These are phyloP conservation scores for Todiramphus chloris DNA, from an alignment of 2,113 vertebrate species.

Conservation along the genomic window DNA sequence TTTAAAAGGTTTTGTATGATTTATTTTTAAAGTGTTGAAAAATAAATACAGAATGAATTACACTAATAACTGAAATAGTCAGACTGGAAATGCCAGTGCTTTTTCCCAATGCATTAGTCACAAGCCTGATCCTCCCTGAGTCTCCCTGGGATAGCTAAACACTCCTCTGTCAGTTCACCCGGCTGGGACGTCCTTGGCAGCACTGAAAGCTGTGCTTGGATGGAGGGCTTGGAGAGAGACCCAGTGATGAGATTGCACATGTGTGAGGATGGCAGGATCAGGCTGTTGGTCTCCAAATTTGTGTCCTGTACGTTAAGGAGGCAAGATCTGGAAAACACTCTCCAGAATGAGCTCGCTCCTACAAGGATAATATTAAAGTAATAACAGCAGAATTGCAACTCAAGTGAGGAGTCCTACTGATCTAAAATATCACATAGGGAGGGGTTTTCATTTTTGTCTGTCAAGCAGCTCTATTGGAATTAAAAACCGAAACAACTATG, in stretches of 20 bases:
- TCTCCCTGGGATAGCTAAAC: not conserved
- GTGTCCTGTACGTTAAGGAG: not conserved
- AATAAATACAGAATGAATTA: not conserved
- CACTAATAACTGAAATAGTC: not conserved
- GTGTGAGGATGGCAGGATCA: not conserved
- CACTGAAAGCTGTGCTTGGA: not conserved
- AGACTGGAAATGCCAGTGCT: constrained; percentile 1
- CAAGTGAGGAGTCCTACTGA: not conserved
- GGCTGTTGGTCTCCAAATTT: not conserved
- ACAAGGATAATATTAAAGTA: not conserved
- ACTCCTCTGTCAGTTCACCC: not conserved
- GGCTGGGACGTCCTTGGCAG: not conserved
- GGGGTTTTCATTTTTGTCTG: not conserved
- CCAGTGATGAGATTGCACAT: not conserved
- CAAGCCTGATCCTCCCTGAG: not conserved
- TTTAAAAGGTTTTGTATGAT: not conserved
- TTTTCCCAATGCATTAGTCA: not conserved
- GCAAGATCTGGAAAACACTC: not conserved
- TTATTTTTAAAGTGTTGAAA: constrained; percentile 2
- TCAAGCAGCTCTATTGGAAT: not conserved
- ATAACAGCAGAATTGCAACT: not conserved
- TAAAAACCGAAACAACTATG: not conserved
- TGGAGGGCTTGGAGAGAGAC: not conserved
- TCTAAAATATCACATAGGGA: not conserved
- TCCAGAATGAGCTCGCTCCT: not conserved